phyloP scores from a whole-genome alignment of 2,113 vertebrate species.

The Hippoglossus stenolepis region DNA sequence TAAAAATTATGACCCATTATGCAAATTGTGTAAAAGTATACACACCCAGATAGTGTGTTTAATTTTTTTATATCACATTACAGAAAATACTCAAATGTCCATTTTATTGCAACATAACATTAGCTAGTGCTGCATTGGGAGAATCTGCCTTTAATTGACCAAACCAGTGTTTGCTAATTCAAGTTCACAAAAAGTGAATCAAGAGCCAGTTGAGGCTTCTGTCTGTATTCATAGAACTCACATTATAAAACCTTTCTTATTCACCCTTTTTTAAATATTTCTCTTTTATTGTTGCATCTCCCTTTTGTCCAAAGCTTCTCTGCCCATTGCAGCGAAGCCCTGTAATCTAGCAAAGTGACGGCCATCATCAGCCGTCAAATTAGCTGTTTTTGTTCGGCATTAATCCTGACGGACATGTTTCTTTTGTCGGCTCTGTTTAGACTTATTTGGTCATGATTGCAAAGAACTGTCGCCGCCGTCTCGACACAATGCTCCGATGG shows the following conservation, averaged over 20 bases:
- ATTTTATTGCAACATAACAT: too few relatives aligned
- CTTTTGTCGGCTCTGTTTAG: conserved; percentile 35
- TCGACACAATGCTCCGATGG: background rate
- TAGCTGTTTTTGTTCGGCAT: conserved; percentile 34
- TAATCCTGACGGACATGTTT: conserved; percentile 48
- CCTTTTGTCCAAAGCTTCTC: conserved; percentile 34
- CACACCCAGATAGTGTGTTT: too few relatives aligned
- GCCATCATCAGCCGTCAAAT: conserved; percentile 48
- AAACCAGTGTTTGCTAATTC: background rate
- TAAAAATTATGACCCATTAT: too few relatives aligned
- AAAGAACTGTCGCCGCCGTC: background rate
- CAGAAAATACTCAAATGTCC: too few relatives aligned
- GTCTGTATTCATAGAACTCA: background rate
- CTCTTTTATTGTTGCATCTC: background rate
- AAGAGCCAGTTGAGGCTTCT: background rate
- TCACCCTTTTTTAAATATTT: background rate
- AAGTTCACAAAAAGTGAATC: background rate
- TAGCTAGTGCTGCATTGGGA: too few relatives aligned
- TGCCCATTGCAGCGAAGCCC: conserved; percentile 18
- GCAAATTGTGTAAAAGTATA: too few relatives aligned
- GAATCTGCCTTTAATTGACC: background rate
- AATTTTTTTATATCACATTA: too few relatives aligned
- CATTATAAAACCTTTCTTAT: background rate
- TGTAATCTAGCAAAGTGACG: conserved; percentile 43
- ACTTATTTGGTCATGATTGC: conserved; percentile 3